phyloP scores from a whole-genome alignment of 2,113 vertebrate species.

The Mormoops blainvillei region DNA sequence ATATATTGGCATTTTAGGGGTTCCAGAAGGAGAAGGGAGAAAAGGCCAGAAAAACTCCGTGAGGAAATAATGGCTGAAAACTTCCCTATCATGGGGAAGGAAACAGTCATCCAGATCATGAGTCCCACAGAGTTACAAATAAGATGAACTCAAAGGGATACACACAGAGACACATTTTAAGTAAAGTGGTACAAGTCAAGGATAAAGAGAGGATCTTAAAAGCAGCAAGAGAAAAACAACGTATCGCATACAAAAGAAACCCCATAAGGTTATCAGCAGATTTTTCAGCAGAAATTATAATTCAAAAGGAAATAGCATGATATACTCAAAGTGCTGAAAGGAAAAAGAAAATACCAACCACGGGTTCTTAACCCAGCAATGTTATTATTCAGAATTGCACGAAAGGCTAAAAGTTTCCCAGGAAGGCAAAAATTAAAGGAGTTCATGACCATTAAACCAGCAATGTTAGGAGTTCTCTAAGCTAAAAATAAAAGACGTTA shows the following conservation, averaged over 20 bases:
- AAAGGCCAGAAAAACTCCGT: neutral
- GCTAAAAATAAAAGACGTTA: neutral
- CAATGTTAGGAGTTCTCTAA: neutral
- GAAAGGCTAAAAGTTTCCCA: neutral
- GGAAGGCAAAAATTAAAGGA: neutral
- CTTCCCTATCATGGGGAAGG: neutral
- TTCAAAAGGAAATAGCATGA: neutral
- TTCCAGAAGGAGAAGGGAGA: neutral
- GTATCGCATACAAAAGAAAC: neutral
- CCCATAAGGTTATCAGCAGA: no score
- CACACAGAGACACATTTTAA: neutral
- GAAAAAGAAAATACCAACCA: neutral
- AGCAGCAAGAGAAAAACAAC: neutral
- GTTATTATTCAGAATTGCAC: neutral
- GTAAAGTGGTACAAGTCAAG: neutral
- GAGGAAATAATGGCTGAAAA: neutral
- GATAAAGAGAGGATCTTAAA: neutral
- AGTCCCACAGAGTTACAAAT: neutral
- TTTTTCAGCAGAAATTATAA: neutral
- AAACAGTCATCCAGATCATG: neutral
- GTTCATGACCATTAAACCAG: neutral
- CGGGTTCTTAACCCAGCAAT: neutral
- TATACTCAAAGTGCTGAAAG: neutral
- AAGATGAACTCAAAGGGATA: neutral
- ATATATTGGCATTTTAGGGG: neutral